phyloP scores from a whole-genome alignment of 1,140 invertebrate species.

The Drosophila orosa region DNA sequence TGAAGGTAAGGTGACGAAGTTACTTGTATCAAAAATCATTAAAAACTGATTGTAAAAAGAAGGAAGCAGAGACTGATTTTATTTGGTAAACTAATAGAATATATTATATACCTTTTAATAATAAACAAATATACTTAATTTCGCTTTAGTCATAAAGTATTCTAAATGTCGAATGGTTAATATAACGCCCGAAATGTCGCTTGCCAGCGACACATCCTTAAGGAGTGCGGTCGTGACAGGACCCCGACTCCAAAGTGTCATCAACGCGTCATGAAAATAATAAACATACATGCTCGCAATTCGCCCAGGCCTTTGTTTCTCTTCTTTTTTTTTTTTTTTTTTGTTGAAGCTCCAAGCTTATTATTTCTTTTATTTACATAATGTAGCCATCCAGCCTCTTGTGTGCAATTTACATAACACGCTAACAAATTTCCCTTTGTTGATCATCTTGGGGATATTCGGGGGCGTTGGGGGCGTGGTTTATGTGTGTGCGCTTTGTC shows the following conservation, averaged over 20 bases:
- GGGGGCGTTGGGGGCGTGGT: conserved; percentile 52
- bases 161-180: conserved; percentile 6
- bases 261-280: conserved; percentile 78
- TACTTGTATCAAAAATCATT: not conserved
- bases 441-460: conserved; percentile 53
- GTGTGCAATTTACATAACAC: conserved; percentile 81
- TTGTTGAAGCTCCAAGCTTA: conserved; percentile 53
- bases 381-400: conserved; percentile 68
- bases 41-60: not conserved
- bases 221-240: conserved; percentile 10
- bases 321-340: conserved; percentile 10
- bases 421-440: conserved; percentile 68
- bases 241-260: conserved; percentile 56
- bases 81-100: not conserved
- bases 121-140: not conserved
- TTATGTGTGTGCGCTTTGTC: conserved; percentile 71
- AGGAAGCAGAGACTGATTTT: not conserved
- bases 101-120: not conserved
- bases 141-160: not conserved
- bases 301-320: conserved; percentile 23
- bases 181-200: not conserved
- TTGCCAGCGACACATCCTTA: conserved; percentile 17
- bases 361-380: conserved; percentile 83
- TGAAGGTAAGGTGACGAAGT: not conserved
- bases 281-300: conserved; percentile 39